Percentiles rank a stretch among this genome's conserved stretches.
phyloP scores from a whole-genome alignment of 2,113 vertebrate species.

The Hippopotamus amphibius region DNA sequence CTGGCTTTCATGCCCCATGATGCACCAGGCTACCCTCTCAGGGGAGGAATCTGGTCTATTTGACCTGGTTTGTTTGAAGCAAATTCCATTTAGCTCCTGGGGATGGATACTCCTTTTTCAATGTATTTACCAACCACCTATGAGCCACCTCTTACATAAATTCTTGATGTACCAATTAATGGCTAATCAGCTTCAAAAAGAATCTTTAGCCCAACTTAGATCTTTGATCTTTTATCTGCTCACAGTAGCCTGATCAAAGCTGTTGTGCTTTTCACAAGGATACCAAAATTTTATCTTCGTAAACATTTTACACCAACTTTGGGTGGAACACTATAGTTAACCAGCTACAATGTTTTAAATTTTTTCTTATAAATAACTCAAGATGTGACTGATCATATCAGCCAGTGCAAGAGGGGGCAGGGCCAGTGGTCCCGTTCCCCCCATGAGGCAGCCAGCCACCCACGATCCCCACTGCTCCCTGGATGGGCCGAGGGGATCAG shows the following conservation, averaged over 20 bases:
- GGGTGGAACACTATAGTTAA: background rate
- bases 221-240: background rate
- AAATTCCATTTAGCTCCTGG: background rate
- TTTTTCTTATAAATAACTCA: background rate
- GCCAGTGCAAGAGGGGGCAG: too few species aligned
- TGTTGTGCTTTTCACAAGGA: background rate
- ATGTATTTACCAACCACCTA: background rate
- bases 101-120: background rate
- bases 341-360: background rate
- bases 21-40: rapidly evolving
- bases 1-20: rapidly evolving
- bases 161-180: background rate
- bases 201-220: background rate
- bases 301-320: background rate
- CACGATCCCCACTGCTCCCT: background rate
- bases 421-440: rapidly evolving
- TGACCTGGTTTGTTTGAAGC: too few species aligned
- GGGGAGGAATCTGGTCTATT: rapidly evolving
- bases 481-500: rapidly evolving
- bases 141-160: background rate
- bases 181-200: background rate
- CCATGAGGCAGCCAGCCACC: rapidly evolving
- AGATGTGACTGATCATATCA: background rate
- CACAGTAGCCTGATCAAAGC: background rate
- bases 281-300: background rate